These are phyloP conservation scores for Macrochelys suwanniensis DNA, from an alignment of 2,797 vertebrate genomes.

Conservation along the genomic window DNA sequence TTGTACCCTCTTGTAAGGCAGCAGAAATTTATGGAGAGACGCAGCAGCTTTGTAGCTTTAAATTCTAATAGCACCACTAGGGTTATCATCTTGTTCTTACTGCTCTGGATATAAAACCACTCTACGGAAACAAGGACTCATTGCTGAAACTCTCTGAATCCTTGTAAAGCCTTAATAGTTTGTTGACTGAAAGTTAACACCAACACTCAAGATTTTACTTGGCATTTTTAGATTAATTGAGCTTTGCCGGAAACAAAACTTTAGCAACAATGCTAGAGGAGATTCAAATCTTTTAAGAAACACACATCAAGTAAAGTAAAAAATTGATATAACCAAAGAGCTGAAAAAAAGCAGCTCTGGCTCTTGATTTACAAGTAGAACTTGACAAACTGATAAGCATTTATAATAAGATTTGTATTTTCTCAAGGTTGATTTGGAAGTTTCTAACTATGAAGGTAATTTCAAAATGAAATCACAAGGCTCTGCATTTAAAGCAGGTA, in stretches of 20 bases:
- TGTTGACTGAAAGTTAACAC: slow-evolving; percentile 63
- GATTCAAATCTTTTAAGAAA: slow-evolving; percentile 22
- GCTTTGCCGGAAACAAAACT: background rate
- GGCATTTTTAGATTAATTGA: slow-evolving; percentile 35
- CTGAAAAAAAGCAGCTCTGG: background rate
- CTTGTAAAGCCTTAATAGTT: slow-evolving; percentile 81
- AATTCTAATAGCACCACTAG: slow-evolving; percentile 71
- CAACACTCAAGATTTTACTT: slow-evolving; percentile 27
- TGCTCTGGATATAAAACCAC: slow-evolving; percentile 77
- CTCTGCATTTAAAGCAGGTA: background rate
- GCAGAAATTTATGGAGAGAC: slow-evolving; percentile 74
- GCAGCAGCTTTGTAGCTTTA: slow-evolving; percentile 72
- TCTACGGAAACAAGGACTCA: slow-evolving; percentile 65
- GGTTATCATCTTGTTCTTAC: slow-evolving; percentile 79
- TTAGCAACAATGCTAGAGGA: background rate
- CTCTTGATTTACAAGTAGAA: background rate
- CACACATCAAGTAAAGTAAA: slow-evolving; percentile 10
- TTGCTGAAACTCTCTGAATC: slow-evolving; percentile 78
- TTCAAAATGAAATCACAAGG: slow-evolving; percentile 1
- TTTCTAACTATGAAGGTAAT: background rate
- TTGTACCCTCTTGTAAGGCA: slow-evolving; percentile 49
- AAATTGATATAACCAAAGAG: background rate
- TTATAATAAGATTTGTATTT: background rate
- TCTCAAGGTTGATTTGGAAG: background rate
- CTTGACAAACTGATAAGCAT: background rate